These are phyloP conservation scores for Oryzaephilus surinamensis DNA, from an alignment of 1,140 invertebrate species.

Conservation along the genomic window DNA sequence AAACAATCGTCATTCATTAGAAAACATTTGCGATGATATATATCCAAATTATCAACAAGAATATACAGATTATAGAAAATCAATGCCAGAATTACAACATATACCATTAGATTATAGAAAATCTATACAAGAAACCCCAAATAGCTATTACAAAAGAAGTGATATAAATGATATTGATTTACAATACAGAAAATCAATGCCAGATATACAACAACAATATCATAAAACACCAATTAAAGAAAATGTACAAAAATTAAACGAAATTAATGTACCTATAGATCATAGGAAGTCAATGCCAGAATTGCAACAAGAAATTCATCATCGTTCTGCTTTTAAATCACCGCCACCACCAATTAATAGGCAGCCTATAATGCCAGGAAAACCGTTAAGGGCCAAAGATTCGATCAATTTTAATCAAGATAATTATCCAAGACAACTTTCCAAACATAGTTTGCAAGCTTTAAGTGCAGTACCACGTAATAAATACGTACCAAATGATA, in stretches of 20 bases:
- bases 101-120: conserved; percentile 18
- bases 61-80: conserved; percentile 47
- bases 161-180: conserved; percentile 12
- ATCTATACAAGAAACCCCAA: conserved; percentile 23
- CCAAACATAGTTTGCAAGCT: conserved; percentile 63
- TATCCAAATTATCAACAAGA: conserved; percentile 25
- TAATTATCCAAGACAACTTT: conserved; percentile 20
- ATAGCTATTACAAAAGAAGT: conserved; percentile 13
- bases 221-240: conserved; percentile 14
- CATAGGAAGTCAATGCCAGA: conserved; percentile 44
- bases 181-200: conserved; percentile 26
- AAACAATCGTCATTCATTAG: conserved; percentile 48
- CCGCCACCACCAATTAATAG: conserved; percentile 30
- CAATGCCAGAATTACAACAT: conserved; percentile 52
- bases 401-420: too few relatives aligned
- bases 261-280: conserved; percentile 25
- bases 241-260: conserved; percentile 4
- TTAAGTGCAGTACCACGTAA: conserved; percentile 66
- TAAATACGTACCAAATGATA: conserved; percentile 54
- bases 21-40: conserved; percentile 42
- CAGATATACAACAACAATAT: conserved; percentile 24
- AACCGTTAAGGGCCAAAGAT: conserved; percentile 26
- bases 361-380: conserved; percentile 26
- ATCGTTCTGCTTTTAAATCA: conserved; percentile 41
- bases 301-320: conserved; percentile 33